Conservation (phyloP, 2,888 invertebrate genomes). For the Dusona sp. region DNA sequence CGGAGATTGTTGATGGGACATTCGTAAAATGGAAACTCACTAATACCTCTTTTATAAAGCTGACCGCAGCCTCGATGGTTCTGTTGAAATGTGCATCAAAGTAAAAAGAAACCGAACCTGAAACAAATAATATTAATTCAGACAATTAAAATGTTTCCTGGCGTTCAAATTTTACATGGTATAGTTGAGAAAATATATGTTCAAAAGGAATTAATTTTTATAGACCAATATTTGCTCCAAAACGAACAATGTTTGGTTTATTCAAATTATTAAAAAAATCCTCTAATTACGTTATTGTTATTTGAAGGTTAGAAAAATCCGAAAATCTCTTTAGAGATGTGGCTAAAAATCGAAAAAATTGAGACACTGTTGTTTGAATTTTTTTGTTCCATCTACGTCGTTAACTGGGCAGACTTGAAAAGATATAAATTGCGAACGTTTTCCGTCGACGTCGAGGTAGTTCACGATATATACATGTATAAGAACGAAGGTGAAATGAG, state of each 20-base stretch:
- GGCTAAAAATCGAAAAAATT: not conserved
- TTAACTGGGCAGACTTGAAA: slow-evolving; percentile 15
- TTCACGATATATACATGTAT: not conserved
- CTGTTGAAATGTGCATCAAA: not conserved
- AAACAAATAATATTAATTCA: slow-evolving; percentile 21
- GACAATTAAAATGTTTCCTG: not conserved
- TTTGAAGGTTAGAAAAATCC: not conserved
- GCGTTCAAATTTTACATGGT: not conserved
- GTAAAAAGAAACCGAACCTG: slow-evolving; percentile 5
- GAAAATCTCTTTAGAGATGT: not conserved
- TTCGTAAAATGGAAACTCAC: slow-evolving; percentile 39
- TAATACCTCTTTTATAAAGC: slow-evolving; percentile 4
- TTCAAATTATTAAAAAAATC: not conserved
- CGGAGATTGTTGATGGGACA: slow-evolving; percentile 17
- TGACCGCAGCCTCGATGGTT: not conserved
- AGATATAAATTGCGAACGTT: slow-evolving; percentile 31
- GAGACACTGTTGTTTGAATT: not conserved
- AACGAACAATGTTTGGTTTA: too few relatives aligned
- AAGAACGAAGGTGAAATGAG: slow-evolving; percentile 46
- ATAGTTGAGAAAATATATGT: not conserved
- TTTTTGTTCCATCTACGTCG: not conserved
- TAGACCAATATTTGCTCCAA: not conserved
- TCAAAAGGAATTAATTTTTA: not conserved
- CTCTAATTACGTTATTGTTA: not conserved
- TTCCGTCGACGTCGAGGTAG: slow-evolving; percentile 19